phyloP scores from a whole-genome alignment of 2,797 vertebrate genomes.

The Protosalanx chinensis region DNA sequence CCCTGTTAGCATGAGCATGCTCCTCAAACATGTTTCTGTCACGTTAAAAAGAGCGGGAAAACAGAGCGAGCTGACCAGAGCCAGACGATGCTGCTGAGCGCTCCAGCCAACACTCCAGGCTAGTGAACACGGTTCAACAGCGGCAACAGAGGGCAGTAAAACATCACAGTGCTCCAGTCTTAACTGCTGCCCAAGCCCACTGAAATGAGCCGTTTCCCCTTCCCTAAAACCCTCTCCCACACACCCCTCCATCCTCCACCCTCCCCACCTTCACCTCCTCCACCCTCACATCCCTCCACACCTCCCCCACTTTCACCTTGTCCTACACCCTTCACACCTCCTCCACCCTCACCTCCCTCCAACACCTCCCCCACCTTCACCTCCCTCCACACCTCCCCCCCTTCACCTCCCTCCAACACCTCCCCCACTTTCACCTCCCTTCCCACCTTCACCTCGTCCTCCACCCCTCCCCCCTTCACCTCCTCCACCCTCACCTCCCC shows the following conservation, averaged over 20 bases:
- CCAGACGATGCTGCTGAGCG: no score
- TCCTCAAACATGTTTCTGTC: no score
- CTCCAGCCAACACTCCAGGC: no score
- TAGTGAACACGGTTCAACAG: constrained; percentile 43
- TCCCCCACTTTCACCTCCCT: no score
- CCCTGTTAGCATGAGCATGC: no score
- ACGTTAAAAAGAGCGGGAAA: no score
- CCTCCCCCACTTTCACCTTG: no score
- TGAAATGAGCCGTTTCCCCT: constrained; percentile 50
- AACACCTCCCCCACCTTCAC: background rate
- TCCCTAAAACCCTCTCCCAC: background rate
- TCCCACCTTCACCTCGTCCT: no score
- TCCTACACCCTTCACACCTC: no score
- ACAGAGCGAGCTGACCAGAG: no score
- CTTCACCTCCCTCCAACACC: background rate
- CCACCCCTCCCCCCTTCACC: background rate
- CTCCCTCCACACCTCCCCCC: background rate
- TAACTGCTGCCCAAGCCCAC: background rate
- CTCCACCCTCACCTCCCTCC: background rate
- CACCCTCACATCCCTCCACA: background rate
- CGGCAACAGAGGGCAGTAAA: constrained; percentile 95
- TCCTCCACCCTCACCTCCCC: no score
- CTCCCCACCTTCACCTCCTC: background rate
- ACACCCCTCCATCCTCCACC: no score
- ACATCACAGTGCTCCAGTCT: constrained; percentile 63